These are phyloP conservation scores for Danaus melanippus DNA, from an alignment of 1,140 invertebrate species.

Conservation along the genomic window DNA sequence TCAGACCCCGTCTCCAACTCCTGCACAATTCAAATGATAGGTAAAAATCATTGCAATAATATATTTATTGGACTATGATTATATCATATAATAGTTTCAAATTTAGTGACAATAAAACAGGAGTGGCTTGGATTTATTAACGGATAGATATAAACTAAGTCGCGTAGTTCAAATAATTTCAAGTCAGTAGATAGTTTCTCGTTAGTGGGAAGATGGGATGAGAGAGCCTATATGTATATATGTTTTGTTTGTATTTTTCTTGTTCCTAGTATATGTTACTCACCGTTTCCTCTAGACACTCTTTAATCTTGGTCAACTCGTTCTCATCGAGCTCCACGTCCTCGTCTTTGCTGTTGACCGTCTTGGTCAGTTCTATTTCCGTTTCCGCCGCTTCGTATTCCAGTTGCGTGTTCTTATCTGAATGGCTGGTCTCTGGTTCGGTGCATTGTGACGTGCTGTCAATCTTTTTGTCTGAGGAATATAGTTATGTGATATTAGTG, in stretches of 20 bases:
- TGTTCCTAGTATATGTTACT: slow-evolving; percentile 14
- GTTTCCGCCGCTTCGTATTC: slow-evolving; percentile 31
- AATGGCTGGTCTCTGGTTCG: slow-evolving; percentile 31
- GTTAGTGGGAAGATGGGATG: too few species aligned
- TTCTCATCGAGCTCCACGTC: slow-evolving; percentile 55
- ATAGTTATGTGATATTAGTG: neutral
- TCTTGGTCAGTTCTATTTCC: slow-evolving; percentile 35
- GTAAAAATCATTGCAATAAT: neutral
- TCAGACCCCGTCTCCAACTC: slow-evolving; percentile 41
- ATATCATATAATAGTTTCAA: too few species aligned
- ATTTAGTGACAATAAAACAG: too few species aligned
- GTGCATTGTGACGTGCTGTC: slow-evolving; percentile 38
- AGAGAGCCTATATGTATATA: too few species aligned
- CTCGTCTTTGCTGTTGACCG: slow-evolving; percentile 44
- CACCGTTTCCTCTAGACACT: slow-evolving; percentile 58
- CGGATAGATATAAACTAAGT: too few species aligned
- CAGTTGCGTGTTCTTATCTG: slow-evolving; percentile 26
- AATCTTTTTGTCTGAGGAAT: slow-evolving; percentile 47
- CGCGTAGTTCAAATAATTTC: too few species aligned
- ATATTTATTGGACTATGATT: too few species aligned
- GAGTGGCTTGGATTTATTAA: too few species aligned
- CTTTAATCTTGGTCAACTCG: slow-evolving; percentile 53
- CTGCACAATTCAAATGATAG: slow-evolving; percentile 15
- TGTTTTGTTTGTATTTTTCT: too few species aligned
- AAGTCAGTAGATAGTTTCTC: too few species aligned